Evolutionary conservation across 2,797 vertebrate species (phyloP).

Genomic region (Oryzias dopingdopingensis): DNA sequence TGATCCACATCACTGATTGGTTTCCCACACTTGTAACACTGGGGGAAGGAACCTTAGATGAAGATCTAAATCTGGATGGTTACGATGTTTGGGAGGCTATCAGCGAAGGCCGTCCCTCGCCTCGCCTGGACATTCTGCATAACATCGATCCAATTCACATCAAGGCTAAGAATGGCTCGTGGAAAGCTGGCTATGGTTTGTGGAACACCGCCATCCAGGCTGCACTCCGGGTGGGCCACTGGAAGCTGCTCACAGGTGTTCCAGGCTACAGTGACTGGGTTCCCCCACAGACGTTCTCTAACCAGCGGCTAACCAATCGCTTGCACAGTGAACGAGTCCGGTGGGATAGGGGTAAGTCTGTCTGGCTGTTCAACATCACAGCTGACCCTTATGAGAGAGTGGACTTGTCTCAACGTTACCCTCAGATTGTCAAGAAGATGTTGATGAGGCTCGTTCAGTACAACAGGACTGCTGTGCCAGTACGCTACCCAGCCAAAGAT

Average conservation of each 20-base stretch:
- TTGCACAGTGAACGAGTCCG: conserved; percentile 89
- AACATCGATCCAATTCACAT: conserved; percentile 96
- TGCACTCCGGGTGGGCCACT: conserved; percentile 90
- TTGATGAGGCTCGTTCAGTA: conserved; percentile 86
- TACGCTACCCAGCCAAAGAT: conserved; percentile 92
- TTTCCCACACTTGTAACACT: conserved; percentile 92
- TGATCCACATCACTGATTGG: conserved; percentile 98
- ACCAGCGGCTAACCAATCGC: conserved; percentile 81
- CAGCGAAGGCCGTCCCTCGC: conserved; percentile 91
- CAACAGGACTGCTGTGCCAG: conserved; percentile 90
- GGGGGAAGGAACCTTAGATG: conserved; percentile 89
- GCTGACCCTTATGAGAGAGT: conserved; percentile 93
- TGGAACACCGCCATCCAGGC: conserved; percentile 96
- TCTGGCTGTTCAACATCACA: conserved; percentile 98
- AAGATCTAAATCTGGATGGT: conserved; percentile 88
- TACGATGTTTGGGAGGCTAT: conserved; percentile 97
- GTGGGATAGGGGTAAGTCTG: conserved; percentile 86
- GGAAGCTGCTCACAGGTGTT: conserved; percentile 94
- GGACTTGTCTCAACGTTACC: conserved; percentile 86
- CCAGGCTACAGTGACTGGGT: conserved; percentile 96
- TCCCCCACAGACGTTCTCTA: conserved; percentile 94
- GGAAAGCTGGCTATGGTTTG: conserved; percentile 90
- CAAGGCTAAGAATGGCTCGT: conserved; percentile 92
- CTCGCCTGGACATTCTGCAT: conserved; percentile 92
- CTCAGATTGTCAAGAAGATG: conserved; percentile 89